Percentiles rank a stretch among this genome's conserved stretches.
Conservation (phyloP, 2,113 vertebrate species). For the Tragelaphus imberbis region DNA sequence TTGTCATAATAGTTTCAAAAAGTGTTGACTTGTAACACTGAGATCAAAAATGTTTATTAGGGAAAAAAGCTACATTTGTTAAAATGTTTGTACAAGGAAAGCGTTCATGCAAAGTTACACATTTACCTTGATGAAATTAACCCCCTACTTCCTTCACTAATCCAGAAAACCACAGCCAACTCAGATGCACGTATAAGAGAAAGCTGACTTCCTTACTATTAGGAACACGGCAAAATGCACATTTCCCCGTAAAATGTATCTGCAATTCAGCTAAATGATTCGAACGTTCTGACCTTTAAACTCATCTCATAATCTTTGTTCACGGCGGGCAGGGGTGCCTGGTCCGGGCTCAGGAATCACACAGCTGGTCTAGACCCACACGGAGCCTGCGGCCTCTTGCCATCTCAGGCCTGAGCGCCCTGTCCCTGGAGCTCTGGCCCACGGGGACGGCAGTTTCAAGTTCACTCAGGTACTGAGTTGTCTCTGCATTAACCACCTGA, state of each 20-base stretch:
- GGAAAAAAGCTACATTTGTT: background rate
- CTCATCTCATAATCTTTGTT: background rate
- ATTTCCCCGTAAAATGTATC: background rate
- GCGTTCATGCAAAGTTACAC: background rate
- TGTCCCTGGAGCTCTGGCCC: background rate
- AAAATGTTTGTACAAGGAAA: background rate
- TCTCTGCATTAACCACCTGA: background rate
- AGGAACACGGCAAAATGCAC: background rate
- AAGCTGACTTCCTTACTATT: background rate
- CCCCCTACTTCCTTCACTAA: background rate
- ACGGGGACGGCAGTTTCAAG: background rate
- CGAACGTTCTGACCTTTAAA: background rate
- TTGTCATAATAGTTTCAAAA: conserved; percentile 47
- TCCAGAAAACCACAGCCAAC: background rate
- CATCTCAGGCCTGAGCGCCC: background rate
- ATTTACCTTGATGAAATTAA: conserved; percentile 50
- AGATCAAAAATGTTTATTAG: conserved; percentile 48
- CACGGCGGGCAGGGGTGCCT: background rate
- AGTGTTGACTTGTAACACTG: conserved; percentile 20
- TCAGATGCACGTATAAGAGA: background rate
- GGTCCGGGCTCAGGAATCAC: background rate
- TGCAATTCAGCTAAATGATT: background rate
- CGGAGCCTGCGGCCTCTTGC: background rate
- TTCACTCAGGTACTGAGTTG: background rate
- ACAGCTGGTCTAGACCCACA: background rate